phyloP scores from a whole-genome alignment of 2,113 vertebrate species.

The human region DNA sequence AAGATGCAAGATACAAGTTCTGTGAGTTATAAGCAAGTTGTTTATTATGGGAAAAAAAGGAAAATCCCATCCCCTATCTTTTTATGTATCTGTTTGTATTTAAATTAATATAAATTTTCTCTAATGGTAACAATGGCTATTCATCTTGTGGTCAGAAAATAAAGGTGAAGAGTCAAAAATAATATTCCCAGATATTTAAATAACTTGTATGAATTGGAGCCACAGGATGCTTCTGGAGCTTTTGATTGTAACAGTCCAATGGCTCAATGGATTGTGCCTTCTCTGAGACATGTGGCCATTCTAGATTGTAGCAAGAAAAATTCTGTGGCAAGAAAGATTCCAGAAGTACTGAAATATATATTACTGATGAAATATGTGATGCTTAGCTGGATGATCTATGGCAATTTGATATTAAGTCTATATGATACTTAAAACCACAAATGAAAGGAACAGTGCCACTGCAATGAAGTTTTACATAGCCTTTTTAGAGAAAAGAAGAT shows the following conservation, averaged over 20 bases:
- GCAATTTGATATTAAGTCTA: slow-evolving; percentile 92
- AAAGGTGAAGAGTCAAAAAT: slow-evolving; percentile 89
- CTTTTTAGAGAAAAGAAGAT: slow-evolving; percentile 93
- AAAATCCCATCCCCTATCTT: not conserved
- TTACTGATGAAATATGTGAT: slow-evolving; percentile 92
- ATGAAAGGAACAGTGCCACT: slow-evolving; percentile 86
- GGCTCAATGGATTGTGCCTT: slow-evolving; percentile 86
- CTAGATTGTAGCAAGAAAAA: slow-evolving; percentile 66
- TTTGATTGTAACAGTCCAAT: slow-evolving; percentile 89
- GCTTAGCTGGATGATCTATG: slow-evolving; percentile 89
- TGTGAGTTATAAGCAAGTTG: not conserved
- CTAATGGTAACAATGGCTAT: slow-evolving; percentile 88
- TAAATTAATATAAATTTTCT: slow-evolving; percentile 87
- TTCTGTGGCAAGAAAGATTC: slow-evolving; percentile 76
- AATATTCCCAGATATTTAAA: slow-evolving; percentile 91
- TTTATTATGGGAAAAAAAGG: not conserved
- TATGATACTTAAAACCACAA: slow-evolving; percentile 89
- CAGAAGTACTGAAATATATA: slow-evolving; percentile 88
- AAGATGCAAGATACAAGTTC: not conserved
- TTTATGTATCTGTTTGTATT: slow-evolving; percentile 78
- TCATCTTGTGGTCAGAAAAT: slow-evolving; percentile 88
- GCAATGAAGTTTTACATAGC: slow-evolving; percentile 90
- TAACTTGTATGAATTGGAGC: slow-evolving; percentile 92
- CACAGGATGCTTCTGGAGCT: slow-evolving; percentile 88
- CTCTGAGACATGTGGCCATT: slow-evolving; percentile 89